phyloP scores from a whole-genome alignment of 1,140 invertebrate species.

The Hermetia illucens region DNA sequence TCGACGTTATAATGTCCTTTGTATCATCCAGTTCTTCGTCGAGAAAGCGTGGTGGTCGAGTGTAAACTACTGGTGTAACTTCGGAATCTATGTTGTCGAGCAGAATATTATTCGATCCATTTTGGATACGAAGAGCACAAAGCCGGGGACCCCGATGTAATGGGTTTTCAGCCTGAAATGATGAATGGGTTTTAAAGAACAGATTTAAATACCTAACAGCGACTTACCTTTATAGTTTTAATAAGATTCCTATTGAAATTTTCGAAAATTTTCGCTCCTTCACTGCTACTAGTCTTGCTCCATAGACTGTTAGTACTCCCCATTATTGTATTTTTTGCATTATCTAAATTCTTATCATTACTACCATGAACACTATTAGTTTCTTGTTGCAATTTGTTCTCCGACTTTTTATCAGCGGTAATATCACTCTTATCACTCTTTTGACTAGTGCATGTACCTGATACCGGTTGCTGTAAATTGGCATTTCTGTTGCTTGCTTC shows the following conservation, averaged over 20 bases:
- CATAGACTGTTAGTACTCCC: conserved; percentile 28
- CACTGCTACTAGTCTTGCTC: conserved; percentile 26
- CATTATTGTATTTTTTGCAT: no score
- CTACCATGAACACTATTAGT: not conserved
- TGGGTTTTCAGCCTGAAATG: conserved; percentile 23
- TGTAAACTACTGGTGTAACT: conserved; percentile 50
- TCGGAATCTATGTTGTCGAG: conserved; percentile 56
- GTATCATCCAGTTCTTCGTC: conserved; percentile 28
- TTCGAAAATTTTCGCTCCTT: conserved; percentile 29
- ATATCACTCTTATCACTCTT: not conserved
- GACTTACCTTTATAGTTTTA: conserved; percentile 27
- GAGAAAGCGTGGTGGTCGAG: conserved; percentile 30
- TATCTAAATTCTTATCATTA: not conserved
- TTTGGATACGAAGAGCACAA: conserved; percentile 53
- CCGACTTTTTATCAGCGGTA: not conserved
- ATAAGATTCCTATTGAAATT: conserved; percentile 29
- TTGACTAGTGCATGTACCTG: no score
- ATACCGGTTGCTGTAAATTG: no score
- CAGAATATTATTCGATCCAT: conserved; percentile 60
- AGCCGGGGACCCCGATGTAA: conserved; percentile 44
- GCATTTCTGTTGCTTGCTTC: no score
- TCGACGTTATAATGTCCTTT: conserved; percentile 29
- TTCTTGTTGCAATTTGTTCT: not conserved
- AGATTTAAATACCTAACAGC: not conserved
- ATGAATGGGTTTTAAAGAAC: not conserved